Evolutionary conservation across 2,113 vertebrate species (phyloP).

Genomic region (Seriola rivoliana): DNA sequence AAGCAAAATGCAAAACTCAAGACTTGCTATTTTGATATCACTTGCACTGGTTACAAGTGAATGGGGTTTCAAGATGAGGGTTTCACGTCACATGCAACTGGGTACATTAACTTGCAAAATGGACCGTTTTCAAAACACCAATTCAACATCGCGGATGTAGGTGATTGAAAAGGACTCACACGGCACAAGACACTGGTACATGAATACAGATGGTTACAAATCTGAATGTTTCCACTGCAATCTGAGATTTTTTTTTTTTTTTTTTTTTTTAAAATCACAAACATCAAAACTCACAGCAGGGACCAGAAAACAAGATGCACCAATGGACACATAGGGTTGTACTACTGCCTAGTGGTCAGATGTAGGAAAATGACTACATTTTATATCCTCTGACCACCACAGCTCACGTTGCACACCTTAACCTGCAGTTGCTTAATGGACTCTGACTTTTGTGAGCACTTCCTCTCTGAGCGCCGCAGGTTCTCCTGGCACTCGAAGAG

Average conservation of each 20-base stretch:
- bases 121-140: not conserved
- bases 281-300: constrained; percentile 52
- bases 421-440: constrained; percentile 84
- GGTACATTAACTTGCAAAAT: not conserved
- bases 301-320: constrained; percentile 11
- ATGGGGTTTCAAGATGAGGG: not conserved
- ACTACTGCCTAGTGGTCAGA: constrained; percentile 70
- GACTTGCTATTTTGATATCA: not conserved
- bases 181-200: constrained; percentile 28
- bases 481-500: constrained; percentile 83
- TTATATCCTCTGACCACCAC: constrained; percentile 28
- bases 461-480: constrained; percentile 78
- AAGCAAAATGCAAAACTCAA: constrained; percentile 22
- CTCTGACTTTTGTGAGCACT: constrained; percentile 79
- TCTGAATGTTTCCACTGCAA: constrained; percentile 37
- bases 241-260: not conserved
- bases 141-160: not conserved
- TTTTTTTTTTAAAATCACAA: not conserved
- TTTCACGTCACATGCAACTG: constrained; percentile 33
- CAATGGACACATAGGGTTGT: constrained; percentile 2
- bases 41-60: not conserved
- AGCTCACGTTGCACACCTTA: constrained; percentile 81
- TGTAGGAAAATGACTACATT: constrained; percentile 30
- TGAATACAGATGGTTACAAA: not conserved
- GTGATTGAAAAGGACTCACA: constrained; percentile 2